Evolutionary conservation across 1,140 invertebrate genomes (phyloP).

Genomic region (Heliconius nattereri): DNA sequence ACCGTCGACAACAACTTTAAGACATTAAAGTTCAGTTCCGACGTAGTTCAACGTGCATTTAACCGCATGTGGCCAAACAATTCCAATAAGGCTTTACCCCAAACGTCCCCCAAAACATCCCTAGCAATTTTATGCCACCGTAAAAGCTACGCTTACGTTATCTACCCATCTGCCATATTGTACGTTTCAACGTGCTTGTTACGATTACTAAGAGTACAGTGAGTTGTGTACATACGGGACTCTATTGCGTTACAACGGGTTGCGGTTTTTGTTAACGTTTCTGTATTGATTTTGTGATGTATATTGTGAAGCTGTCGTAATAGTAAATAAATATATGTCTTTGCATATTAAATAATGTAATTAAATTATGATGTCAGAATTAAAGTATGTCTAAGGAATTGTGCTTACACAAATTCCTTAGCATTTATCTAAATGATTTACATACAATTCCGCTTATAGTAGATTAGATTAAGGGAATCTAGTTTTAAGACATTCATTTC

Average conservation of each 20-base stretch:
- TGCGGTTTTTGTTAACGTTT: neutral
- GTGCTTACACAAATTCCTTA: too few species aligned
- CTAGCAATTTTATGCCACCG: conserved; percentile 60
- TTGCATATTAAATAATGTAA: too few species aligned
- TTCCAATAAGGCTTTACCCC: conserved; percentile 37
- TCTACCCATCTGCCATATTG: conserved; percentile 76
- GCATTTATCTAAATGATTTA: too few species aligned
- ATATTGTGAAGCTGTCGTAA: neutral
- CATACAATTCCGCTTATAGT: too few species aligned
- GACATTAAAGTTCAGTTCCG: neutral
- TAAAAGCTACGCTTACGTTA: conserved; percentile 75
- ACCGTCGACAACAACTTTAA: conserved; percentile 2
- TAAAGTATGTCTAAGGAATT: too few species aligned
- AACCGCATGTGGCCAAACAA: conserved; percentile 38
- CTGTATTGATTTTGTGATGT: neutral
- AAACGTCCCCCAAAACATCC: conserved; percentile 44
- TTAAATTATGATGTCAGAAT: too few species aligned
- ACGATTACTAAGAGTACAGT: conserved; percentile 49
- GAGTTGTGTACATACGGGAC: conserved; percentile 46
- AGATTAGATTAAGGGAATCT: too few species aligned
- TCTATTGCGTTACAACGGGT: conserved; percentile 24
- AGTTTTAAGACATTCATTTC: too few species aligned
- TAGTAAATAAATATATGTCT: too few species aligned
- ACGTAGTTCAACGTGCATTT: conserved; percentile 20
- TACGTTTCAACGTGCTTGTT: conserved; percentile 71